These are phyloP conservation scores for Diloba caeruleocephala DNA, from an alignment of 2,888 invertebrate genomes.

Conservation along the genomic window DNA sequence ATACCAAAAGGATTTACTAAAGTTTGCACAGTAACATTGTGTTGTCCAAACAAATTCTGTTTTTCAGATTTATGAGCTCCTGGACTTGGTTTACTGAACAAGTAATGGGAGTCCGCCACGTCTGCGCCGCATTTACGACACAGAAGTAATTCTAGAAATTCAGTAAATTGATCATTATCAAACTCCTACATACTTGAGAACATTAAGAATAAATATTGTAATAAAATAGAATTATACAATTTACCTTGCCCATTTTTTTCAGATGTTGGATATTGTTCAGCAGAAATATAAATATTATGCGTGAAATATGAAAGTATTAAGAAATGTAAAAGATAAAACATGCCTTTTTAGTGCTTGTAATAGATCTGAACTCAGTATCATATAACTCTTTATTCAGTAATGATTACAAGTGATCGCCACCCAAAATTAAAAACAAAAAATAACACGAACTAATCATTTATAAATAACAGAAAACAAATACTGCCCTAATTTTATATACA, in stretches of 20 bases:
- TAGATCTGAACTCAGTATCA: conserved; percentile 2
- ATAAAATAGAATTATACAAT: conserved; percentile 1
- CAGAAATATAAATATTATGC: conserved; percentile 51
- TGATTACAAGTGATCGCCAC: too few species aligned
- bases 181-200: conserved; percentile 28
- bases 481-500: too few species aligned
- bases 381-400: background rate
- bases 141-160: conserved; percentile 85
- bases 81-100: conserved; percentile 86
- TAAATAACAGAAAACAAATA: too few species aligned
- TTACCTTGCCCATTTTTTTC: conserved; percentile 70
- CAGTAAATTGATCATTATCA: conserved; percentile 22
- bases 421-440: too few species aligned
- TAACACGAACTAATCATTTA: too few species aligned
- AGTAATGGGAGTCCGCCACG: conserved; percentile 86
- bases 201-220: conserved; percentile 13
- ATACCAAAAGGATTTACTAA: conserved; percentile 88
- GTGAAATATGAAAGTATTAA: conserved; percentile 61
- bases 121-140: conserved; percentile 90
- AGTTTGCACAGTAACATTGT: conserved; percentile 87
- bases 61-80: conserved; percentile 81
- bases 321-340: conserved; percentile 67
- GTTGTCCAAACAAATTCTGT: conserved; percentile 86
- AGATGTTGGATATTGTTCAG: conserved; percentile 58
- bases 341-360: conserved; percentile 60